These are phyloP conservation scores for Syrmaticus mikado DNA, from an alignment of 2,113 vertebrate genomes.

Conservation along the genomic window DNA sequence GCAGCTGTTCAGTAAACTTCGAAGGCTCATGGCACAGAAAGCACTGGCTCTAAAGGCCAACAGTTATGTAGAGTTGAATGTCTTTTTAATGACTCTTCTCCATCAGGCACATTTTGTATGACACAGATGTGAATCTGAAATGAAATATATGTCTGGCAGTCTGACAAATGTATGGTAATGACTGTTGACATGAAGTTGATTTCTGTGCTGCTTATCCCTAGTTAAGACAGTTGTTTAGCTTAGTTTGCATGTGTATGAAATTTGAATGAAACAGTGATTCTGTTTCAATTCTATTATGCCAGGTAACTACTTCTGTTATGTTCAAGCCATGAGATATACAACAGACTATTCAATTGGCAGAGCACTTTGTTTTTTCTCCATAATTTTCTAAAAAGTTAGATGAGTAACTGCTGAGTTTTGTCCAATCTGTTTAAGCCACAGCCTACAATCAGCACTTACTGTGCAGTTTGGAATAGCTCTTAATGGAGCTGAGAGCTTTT, in stretches of 20 bases:
- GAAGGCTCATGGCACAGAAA: not conserved
- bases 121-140: slow-evolving; percentile 3
- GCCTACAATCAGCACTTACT: slow-evolving; percentile 40
- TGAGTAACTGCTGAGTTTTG: slow-evolving; percentile 18
- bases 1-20: not conserved
- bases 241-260: not conserved
- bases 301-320: slow-evolving; percentile 9
- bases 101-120: not conserved
- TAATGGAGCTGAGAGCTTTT: slow-evolving; percentile 1
- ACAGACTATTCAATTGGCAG: not conserved
- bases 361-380: not conserved
- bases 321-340: not conserved
- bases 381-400: not conserved
- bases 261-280: not conserved
- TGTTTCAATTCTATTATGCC: not conserved
- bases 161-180: slow-evolving; percentile 20
- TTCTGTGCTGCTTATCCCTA: slow-evolving; percentile 12
- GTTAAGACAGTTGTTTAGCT: slow-evolving; percentile 29
- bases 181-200: not conserved
- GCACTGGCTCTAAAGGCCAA: not conserved
- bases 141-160: not conserved
- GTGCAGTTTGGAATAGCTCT: not conserved
- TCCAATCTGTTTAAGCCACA: not conserved
- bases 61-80: not conserved
- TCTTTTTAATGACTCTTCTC: not conserved